These are phyloP conservation scores for Melanotaenia duboulayi DNA, from an alignment of 2,113 vertebrate genomes.

Conservation along the genomic window DNA sequence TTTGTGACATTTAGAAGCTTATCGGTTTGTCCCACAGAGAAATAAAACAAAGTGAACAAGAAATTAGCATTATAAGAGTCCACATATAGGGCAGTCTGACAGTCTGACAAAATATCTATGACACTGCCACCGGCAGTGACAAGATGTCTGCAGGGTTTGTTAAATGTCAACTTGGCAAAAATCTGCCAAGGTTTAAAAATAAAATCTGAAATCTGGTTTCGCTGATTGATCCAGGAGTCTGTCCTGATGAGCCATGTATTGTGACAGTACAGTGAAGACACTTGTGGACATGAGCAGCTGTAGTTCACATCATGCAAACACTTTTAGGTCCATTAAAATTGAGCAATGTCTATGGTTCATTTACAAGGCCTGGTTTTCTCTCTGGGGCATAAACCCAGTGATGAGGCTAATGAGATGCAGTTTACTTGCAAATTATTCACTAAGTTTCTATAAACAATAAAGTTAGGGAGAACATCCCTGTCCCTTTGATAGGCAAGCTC, in stretches of 20 bases:
- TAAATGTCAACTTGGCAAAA: slow-evolving; percentile 22
- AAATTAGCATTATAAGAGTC: slow-evolving; percentile 11
- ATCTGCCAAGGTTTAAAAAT: neutral
- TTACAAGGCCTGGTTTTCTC: neutral
- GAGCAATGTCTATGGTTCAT: neutral
- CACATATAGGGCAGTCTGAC: neutral
- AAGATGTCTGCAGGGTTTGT: neutral
- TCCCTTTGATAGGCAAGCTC: neutral
- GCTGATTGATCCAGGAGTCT: neutral
- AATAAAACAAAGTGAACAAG: slow-evolving; percentile 2
- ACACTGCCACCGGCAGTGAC: slow-evolving; percentile 8
- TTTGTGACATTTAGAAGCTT: slow-evolving; percentile 17
- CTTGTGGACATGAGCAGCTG: neutral
- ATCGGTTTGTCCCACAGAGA: slow-evolving; percentile 17
- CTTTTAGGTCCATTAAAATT: neutral
- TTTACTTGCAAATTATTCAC: no score
- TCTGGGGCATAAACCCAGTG: neutral
- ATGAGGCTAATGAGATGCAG: no score
- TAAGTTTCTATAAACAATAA: neutral
- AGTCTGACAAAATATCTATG: slow-evolving; percentile 13
- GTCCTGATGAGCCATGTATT: neutral
- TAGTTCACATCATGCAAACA: neutral
- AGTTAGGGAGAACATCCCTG: no score
- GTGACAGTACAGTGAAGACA: neutral
- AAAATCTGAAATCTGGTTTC: slow-evolving; percentile 1